Evolutionary conservation across 2,888 invertebrate genomes (phyloP), one percentile per base, ranked within the genome.

Genomic region (Sphinx pinastri): DNA sequence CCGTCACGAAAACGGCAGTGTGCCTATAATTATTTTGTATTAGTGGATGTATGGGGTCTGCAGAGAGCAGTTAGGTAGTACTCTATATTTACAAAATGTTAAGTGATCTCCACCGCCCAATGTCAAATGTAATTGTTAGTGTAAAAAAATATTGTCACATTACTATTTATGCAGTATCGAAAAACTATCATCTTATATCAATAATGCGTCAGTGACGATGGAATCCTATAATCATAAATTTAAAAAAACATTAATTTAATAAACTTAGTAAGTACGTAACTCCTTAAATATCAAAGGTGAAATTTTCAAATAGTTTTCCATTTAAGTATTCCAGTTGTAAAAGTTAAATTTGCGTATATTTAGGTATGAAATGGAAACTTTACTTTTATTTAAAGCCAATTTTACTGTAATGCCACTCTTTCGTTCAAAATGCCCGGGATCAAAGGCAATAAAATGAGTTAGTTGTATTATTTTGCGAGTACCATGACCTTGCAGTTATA

Each of bases 321-420:
- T 58, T 58, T 57, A 59, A 47, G 31, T 16, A 68, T 68, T 58
- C 58, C 49, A 58, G 59, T 67, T 52, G 67, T 38, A 25, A 67
- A 67, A 67, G 31, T 67, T 51, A 25, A 25, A 51, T 67, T 52
- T 67, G n/a, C 14, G 14, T 67, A 52, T 67, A 38, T 67, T 67
- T 38, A 67, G 14, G n/a, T 51, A 67, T 67, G 19, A 51, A 54
- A 67, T 14, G 52, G 19, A 38, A 11, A 67, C 14, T 67, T 67
- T 38, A 31, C 52, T 67, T 67, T 52, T 52, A 67, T 67, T 67
- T 38, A 19, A 25, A 67, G 52, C 12, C 13, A 52, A 25, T 67
- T 52, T 54, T 16, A n/a, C 2, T 38, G 25, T 54, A 31, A 11
- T 2, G 54, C 31, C 52, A 8, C 31, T 31, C 51, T 38, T 31